Conservation (phyloP, 2,113 vertebrate species). For the Hystrix cristata region DNA sequence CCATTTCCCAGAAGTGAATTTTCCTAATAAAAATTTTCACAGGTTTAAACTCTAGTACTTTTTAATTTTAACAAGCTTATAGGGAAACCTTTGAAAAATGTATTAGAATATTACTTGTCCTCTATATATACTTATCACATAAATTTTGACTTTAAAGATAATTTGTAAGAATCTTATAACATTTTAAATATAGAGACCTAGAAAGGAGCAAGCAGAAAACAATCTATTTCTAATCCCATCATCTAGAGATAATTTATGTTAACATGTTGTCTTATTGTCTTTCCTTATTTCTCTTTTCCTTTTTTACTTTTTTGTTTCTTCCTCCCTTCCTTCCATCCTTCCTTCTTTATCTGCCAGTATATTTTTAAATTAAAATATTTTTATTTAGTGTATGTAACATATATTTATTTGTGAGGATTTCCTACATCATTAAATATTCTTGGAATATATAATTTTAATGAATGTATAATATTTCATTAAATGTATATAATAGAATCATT, state of each 20-base stretch:
- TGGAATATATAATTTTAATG: conserved; percentile 15
- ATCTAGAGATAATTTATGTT: neutral
- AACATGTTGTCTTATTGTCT: neutral
- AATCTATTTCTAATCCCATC: neutral
- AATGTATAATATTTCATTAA: conserved; percentile 26
- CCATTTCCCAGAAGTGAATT: conserved; percentile 53
- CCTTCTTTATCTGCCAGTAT: neutral
- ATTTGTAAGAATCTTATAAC: conserved; percentile 51
- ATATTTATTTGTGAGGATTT: conserved; percentile 15
- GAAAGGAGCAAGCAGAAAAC: neutral
- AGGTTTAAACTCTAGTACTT: conserved; percentile 61
- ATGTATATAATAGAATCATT: neutral
- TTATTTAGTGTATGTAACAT: neutral
- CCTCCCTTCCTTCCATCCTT: neutral
- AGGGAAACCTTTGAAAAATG: conserved; percentile 60
- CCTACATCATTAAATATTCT: neutral
- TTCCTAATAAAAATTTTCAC: conserved; percentile 70
- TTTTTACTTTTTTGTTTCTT: neutral
- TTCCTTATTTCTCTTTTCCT: neutral
- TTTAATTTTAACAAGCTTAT: conserved; percentile 67
- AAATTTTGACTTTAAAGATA: conserved; percentile 66
- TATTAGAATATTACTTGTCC: conserved; percentile 17
- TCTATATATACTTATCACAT: conserved; percentile 61
- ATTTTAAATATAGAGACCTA: conserved; percentile 60
- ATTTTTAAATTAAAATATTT: conserved; percentile 36